Evolutionary conservation across 2,888 invertebrate genomes (phyloP).

Genomic region (Rhagophthalmus giganteus): DNA sequence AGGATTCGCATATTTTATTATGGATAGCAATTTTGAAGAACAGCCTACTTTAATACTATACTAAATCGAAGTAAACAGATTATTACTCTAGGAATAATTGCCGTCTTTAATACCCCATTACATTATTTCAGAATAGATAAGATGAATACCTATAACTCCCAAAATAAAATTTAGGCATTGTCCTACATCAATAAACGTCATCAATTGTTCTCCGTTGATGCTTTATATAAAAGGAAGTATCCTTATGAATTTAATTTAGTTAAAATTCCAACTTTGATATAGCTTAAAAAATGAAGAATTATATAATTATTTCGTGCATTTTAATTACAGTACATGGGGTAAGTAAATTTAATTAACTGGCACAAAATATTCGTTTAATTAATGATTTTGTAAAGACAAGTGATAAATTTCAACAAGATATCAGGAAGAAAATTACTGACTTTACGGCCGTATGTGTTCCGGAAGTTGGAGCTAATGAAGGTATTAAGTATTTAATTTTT

Average conservation of each 20-base stretch:
- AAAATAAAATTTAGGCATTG: too few relatives aligned
- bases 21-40: constrained; percentile 1
- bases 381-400: constrained; percentile 5
- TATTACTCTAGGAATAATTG: too few relatives aligned
- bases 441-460: constrained; percentile 11
- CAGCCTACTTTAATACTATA: too few relatives aligned
- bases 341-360: constrained; percentile 1
- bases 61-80: too few relatives aligned
- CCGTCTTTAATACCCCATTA: too few relatives aligned
- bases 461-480: constrained; percentile 18
- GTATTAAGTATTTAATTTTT: constrained; percentile 5
- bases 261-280: too few relatives aligned
- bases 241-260: not conserved
- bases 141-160: too few relatives aligned
- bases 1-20: too few relatives aligned
- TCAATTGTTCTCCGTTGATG: constrained; percentile 4
- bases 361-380: not conserved
- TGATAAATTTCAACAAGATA: constrained; percentile 3
- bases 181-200: constrained; percentile 63
- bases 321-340: constrained; percentile 5
- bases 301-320: not conserved
- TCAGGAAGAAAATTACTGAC: constrained; percentile 10
- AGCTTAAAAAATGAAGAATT: not conserved
- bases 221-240: constrained; percentile 7
- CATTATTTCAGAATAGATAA: too few relatives aligned